Evolutionary conservation across 2,797 vertebrate species (phyloP).

Genomic region (Lophotriccus pileatus): DNA sequence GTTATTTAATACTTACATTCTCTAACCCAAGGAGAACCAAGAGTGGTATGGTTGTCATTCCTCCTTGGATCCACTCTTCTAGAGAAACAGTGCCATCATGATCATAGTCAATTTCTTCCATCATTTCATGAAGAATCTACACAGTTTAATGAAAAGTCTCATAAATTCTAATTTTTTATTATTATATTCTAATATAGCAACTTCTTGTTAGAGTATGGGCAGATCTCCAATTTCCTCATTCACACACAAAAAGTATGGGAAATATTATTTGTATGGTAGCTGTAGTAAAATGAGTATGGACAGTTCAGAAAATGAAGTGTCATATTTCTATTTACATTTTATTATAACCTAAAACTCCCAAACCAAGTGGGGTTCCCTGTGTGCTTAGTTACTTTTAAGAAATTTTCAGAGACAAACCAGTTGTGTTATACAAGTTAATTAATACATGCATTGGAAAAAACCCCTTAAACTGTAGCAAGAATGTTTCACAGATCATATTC

Average conservation of each 20-base stretch:
- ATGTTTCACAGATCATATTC: background rate
- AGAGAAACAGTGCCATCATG: constrained; percentile 91
- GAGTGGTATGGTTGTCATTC: constrained; percentile 93
- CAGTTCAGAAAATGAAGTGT: background rate
- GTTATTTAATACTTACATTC: constrained; percentile 78
- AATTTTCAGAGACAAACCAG: background rate
- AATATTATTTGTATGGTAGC: background rate
- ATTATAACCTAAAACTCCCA: background rate
- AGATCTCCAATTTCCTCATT: background rate
- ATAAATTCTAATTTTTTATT: background rate
- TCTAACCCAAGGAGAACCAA: constrained; percentile 91
- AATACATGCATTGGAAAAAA: background rate
- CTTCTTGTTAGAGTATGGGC: background rate
- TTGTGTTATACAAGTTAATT: background rate
- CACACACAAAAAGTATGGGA: background rate
- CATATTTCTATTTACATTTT: background rate
- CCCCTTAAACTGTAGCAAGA: background rate
- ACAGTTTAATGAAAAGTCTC: background rate
- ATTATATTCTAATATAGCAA: background rate
- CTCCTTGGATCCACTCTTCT: constrained; percentile 95
- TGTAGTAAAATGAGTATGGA: background rate
- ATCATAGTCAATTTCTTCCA: constrained; percentile 96
- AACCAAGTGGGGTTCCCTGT: background rate
- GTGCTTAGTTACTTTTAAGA: background rate
- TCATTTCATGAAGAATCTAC: constrained; percentile 96